Base-by-base conservation (phyloP, 2,113 vertebrate species). In the Cisticola juncidis region DNA sequence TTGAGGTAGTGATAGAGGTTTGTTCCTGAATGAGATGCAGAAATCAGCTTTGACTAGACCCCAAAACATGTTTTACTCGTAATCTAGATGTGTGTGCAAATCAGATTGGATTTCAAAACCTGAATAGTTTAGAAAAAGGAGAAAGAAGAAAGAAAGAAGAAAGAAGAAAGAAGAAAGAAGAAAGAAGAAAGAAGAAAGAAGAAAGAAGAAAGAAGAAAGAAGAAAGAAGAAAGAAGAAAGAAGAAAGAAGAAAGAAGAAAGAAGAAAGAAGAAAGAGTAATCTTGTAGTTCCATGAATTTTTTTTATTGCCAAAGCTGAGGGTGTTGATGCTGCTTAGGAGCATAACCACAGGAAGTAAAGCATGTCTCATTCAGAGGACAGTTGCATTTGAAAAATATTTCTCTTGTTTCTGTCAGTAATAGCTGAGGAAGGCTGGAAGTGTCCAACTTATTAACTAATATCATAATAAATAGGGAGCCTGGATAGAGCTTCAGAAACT, bases 31-130 rank as follows among this genome's bases (percentile, higher is more conserved):
- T n/a, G 77, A 79, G 77, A 61, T 24, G 44, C 40, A 94, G 62
- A 95, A 94, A 70, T 60, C n/a, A 50, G 18, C 42, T 74, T 82
- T 77, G 66, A 69, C 83, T 96, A 85, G 85, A 93, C 24, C 28
- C 44, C n/a, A 57, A 14, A 76, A 33, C 44, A 8, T 72, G 21
- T 78, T 97, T 92, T 94, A 83, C 71, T 82, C 0, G 0, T 95
- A 90, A 86, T 82, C 54, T 54, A 64, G 45, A 3, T 36, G 12
- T 78, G 7, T 38, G 26, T 88, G 57, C 44, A 92, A 88, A 94
- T 87, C 45, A 84, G 38, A 57, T 16, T 74, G 26, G 47, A 76
- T 93, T 81, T 93, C 28, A 86, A 81, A 74, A 60, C 9, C 1
- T 26, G 35, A 85, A 51, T 69, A 61, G 57, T 58, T 88, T 69